Percentiles rank a stretch among this genome's conserved stretches.
These are phyloP conservation scores for Nicator chloris DNA, from an alignment of 2,113 vertebrate genomes.

Conservation along the genomic window DNA sequence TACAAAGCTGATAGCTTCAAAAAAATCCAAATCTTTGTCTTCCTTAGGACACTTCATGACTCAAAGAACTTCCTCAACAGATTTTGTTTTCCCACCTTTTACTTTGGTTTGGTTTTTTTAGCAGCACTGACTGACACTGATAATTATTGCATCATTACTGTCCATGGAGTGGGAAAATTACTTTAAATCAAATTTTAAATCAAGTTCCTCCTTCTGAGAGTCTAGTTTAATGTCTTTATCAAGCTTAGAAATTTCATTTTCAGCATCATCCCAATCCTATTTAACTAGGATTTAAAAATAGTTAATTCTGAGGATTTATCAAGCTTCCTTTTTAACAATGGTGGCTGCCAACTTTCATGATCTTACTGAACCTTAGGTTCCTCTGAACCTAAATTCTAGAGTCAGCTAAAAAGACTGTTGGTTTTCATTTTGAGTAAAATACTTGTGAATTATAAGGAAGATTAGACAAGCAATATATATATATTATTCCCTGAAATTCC, in stretches of 20 bases:
- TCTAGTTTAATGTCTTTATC: not conserved
- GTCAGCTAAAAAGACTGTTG: not conserved
- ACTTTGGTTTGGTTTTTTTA: not conserved
- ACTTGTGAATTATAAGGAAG: not conserved
- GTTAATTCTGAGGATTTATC: not conserved
- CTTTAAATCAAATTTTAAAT: not conserved
- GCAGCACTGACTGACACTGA: not conserved
- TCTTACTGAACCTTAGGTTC: not conserved
- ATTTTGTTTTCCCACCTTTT: not conserved
- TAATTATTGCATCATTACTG: not conserved
- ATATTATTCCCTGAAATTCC: not conserved
- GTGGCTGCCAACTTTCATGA: not conserved
- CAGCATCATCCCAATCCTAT: not conserved
- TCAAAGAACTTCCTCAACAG: not conserved
- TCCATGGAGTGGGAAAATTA: not conserved
- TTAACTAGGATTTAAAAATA: not conserved
- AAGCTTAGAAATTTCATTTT: not conserved
- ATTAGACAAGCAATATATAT: not conserved
- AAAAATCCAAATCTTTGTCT: not conserved
- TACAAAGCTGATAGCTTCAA: not conserved
- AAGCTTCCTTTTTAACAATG: constrained; percentile 5
- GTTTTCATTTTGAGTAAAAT: not conserved
- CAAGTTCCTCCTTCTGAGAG: not conserved
- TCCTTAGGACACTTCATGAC: not conserved
- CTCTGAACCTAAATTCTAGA: not conserved